Evolutionary conservation across 1,140 invertebrate genomes (phyloP), one percentile per base, ranked within the genome.

Genomic region (Euura saliciscinereae): DNA sequence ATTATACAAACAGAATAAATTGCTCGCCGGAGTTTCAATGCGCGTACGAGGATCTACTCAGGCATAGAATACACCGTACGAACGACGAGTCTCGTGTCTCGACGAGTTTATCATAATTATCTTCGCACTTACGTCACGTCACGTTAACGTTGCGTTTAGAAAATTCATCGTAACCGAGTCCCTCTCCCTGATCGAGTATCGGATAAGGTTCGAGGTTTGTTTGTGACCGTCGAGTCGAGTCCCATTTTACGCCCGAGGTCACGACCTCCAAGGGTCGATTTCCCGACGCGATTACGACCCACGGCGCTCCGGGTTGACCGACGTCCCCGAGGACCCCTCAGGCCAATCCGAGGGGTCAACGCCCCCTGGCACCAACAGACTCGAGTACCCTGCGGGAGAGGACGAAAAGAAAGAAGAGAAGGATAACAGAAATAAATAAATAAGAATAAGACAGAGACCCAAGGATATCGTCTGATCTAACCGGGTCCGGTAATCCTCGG

Each of bases 341-440:
- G 44, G 51, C 67, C 13, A 46, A 65, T 13, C 11, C 45, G 45
- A 70, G 44, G 43, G 42, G 28, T 59, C 51, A 59, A 59, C 13
- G 51, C 6, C 51, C 13, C 51, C 13, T 59, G 51, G 51, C 13
- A n/a, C 51, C 28, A 4, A n/a, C 8, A 59, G 51, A n/a, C 51
- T n/a, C 51, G 51, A 59, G 51, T 11, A 8, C 5, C 13, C 69
- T 68, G 28, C 43, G 51, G 28, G 28, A 28, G 67, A 73, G 73
- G 46, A 65, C 45, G 44, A 64, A 73, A 64, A 51, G 64, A 46
- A 71, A n/a, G 10, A 45, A 70, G n/a, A 45, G 42, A 70, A 45
- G 68, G 69, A 72, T 28, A 28, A 28, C 28, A 28, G 28, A 28
- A 68, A 28, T 28, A 28, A 28, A 28, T 28, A 64, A 43, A 45